Conservation (phyloP, 2,113 vertebrate species). For the Hiodon tergisus region DNA sequence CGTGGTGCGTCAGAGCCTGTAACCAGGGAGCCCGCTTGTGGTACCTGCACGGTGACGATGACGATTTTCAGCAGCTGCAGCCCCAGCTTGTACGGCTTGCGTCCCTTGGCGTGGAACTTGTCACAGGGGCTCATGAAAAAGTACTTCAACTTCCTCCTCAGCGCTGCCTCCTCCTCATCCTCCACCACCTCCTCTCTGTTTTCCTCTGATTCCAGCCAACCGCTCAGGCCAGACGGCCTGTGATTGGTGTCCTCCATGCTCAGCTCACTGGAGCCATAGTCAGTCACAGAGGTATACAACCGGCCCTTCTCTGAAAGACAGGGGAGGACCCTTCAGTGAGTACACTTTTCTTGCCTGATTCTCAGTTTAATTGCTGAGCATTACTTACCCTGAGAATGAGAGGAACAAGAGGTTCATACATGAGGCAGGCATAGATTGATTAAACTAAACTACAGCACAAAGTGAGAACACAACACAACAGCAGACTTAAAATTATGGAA, state of each 20-base stretch:
- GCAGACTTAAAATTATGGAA: no score
- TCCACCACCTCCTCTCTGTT: slow-evolving; percentile 3
- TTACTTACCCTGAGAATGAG: no score
- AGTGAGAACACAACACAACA: no score
- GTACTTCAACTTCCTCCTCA: slow-evolving; percentile 81
- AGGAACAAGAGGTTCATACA: no score
- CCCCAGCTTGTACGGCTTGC: slow-evolving; percentile 77
- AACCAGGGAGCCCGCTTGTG: neutral
- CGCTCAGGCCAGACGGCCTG: slow-evolving; percentile 1
- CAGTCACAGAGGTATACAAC: slow-evolving; percentile 27
- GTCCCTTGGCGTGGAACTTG: slow-evolving; percentile 83
- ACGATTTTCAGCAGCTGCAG: slow-evolving; percentile 84
- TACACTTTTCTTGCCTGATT: no score
- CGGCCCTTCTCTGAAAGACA: slow-evolving; percentile 38
- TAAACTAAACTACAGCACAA: no score
- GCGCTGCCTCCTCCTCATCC: slow-evolving; percentile 66
- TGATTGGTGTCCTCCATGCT: slow-evolving; percentile 27
- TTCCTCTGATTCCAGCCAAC: slow-evolving; percentile 35
- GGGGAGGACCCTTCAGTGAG: neutral
- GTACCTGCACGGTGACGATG: slow-evolving; percentile 82
- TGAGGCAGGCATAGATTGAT: no score
- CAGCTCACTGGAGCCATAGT: slow-evolving; percentile 46
- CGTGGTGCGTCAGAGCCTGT: no score
- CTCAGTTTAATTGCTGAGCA: no score
- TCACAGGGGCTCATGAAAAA: slow-evolving; percentile 95